phyloP scores from a whole-genome alignment of 2,797 vertebrate species.

The Austrolebias charrua region DNA sequence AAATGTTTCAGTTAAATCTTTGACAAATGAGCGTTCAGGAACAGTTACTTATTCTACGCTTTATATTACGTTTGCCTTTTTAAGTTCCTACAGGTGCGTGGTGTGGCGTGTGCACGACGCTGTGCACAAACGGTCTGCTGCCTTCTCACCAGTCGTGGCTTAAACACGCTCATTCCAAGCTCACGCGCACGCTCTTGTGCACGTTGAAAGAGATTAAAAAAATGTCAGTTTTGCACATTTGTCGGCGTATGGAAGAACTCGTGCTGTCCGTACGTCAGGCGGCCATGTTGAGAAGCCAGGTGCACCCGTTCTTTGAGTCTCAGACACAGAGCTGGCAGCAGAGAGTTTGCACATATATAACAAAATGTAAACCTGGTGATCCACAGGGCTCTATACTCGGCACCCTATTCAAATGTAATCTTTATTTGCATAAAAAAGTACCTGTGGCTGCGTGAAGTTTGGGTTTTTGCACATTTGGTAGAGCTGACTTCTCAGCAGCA shows the following conservation, averaged over 20 bases:
- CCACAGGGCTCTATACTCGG: background rate
- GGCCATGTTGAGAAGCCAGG: background rate
- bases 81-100: constrained; percentile 8
- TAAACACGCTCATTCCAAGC: constrained; percentile 32
- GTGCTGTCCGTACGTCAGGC: constrained; percentile 1
- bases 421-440: too few relatives aligned
- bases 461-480: too few relatives aligned
- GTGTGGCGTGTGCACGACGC: constrained; percentile 13
- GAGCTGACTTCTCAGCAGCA: too few relatives aligned
- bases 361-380: background rate
- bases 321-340: constrained; percentile 8
- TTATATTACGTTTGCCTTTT: constrained; percentile 23
- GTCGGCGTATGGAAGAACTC: constrained; percentile 27
- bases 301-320: constrained; percentile 1
- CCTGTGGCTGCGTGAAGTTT: too few relatives aligned
- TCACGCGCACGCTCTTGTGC: constrained; percentile 8
- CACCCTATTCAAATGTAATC: too few relatives aligned
- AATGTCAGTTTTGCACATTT: constrained; percentile 33
- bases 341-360: too few relatives aligned
- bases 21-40: too few relatives aligned
- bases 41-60: background rate
- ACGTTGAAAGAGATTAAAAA: background rate
- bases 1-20: background rate
- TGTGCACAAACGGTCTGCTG: constrained; percentile 27
- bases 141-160: constrained; percentile 65